phyloP scores from a whole-genome alignment of 2,888 invertebrate genomes.

The Gymnosoma rotundatum region DNA sequence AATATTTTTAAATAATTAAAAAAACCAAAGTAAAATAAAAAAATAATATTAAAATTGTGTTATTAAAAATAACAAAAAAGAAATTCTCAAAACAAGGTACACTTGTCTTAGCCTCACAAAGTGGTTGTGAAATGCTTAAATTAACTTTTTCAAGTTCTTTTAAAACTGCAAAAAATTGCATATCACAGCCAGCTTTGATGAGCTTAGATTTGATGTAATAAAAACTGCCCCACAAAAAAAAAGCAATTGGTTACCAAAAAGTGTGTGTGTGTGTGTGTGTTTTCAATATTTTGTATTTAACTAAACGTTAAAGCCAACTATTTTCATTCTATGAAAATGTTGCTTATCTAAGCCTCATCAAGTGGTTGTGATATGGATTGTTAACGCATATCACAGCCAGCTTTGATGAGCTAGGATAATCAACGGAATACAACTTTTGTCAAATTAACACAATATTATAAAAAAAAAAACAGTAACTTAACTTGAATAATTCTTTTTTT shows the following conservation, averaged over 20 bases:
- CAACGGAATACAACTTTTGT: slow-evolving; percentile 79
- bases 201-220: slow-evolving; percentile 84
- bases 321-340: slow-evolving; percentile 76
- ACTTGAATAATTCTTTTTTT: background rate
- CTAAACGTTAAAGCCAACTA: slow-evolving; percentile 54
- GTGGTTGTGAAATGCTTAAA: slow-evolving; percentile 90
- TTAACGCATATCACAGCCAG: slow-evolving; percentile 97
- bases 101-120: slow-evolving; percentile 85
- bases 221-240: slow-evolving; percentile 23
- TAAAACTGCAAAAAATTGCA: slow-evolving; percentile 83
- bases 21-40: slow-evolving; percentile 31
- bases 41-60: background rate
- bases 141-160: slow-evolving; percentile 72
- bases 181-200: slow-evolving; percentile 99
- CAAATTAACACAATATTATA: slow-evolving; percentile 7
- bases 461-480: background rate
- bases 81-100: slow-evolving; percentile 41
- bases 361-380: slow-evolving; percentile 92
- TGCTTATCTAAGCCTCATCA: slow-evolving; percentile 86
- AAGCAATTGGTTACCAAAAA: background rate
- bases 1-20: slow-evolving; percentile 6
- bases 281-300: background rate
- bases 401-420: slow-evolving; percentile 93
- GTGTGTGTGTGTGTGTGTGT: slow-evolving; percentile 6
- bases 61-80: slow-evolving; percentile 1